Evolutionary conservation across 2,797 vertebrate genomes (phyloP).

Genomic region (Syngnathus rostellatus): DNA sequence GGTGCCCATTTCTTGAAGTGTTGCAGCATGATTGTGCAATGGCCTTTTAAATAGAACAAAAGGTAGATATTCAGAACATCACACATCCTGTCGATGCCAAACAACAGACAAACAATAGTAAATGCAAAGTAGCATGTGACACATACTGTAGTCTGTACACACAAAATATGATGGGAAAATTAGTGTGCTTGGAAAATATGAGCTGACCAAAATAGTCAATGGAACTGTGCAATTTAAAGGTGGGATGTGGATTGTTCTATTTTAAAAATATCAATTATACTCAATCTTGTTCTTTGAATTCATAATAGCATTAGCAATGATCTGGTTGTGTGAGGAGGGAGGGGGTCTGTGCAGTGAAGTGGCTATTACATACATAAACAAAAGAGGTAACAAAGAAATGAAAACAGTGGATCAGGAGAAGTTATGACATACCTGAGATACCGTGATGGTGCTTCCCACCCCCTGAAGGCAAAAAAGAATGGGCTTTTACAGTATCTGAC

Average conservation of each 20-base stretch:
- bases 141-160: constrained; percentile 44
- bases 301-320: constrained; percentile 53
- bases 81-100: constrained; percentile 44
- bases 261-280: constrained; percentile 17
- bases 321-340: constrained; percentile 44
- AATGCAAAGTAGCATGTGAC: constrained; percentile 48
- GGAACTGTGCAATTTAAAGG: constrained; percentile 39
- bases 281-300: constrained; percentile 24
- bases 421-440: constrained; percentile 82
- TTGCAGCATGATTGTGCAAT: constrained; percentile 11
- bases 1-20: constrained; percentile 35
- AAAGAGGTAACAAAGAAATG: constrained; percentile 59
- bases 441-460: constrained; percentile 84
- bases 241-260: constrained; percentile 39
- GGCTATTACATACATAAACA: constrained; percentile 66
- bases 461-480: constrained; percentile 86
- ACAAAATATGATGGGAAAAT: constrained; percentile 60
- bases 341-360: constrained; percentile 58
- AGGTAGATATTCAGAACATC: constrained; percentile 34
- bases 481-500: constrained; percentile 82
- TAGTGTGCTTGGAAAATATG: constrained; percentile 40
- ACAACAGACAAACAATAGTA: constrained; percentile 54
- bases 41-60: constrained; percentile 24
- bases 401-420: constrained; percentile 76
- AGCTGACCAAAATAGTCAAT: constrained; percentile 33